Evolutionary conservation across 2,113 vertebrate genomes (phyloP), one percentile per base, ranked within the genome.

Genomic region (Lycocorax pyrrhopterus): DNA sequence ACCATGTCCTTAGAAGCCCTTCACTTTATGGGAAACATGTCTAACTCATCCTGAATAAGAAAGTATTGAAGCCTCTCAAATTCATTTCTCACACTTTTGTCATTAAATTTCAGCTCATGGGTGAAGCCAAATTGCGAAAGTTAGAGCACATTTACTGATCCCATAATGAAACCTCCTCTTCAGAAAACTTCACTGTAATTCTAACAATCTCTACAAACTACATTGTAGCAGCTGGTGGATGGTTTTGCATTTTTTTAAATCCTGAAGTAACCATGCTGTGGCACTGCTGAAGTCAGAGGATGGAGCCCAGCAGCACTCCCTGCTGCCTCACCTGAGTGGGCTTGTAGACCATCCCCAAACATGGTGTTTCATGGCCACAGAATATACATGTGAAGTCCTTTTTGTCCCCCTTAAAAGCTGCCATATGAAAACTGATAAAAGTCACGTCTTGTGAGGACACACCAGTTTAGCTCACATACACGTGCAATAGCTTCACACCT

Each of bases 321-420:
- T 46, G 46, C 43, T 63, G 26, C 23, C 29, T 18, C 32, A 13
- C 4, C 33, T 30, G 17, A 29, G 16, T 2, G 26, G 22, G 43
- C 29, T 77, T 12, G 35, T 6, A 27, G 9, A 47, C 8, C 41
- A 53, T 13, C 47, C 22, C 21, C 6, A 5, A 12, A 9, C 27
- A 9, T 4, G 10, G 26, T 16, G 18, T 11, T 60, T 23, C 10
- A 4, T 0, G 4, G 58, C 25, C 44, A 47, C 2, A 55, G 16
- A 84, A 78, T 1, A 58, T 1, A 58, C 13, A 58, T 0, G 0
- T 7, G 12, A 63, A 58, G 5, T 22, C 6, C 3, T 41, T n/a
- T 43, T 11, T 5, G 46, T 33, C 12, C 19, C 14, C 8, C 8
- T n/a, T 59, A 26, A 69, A 56, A 68, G 47, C 2, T 0, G 0